Evolutionary conservation across 2,888 invertebrate genomes (phyloP).

Genomic region (Pollenia amentaria): DNA sequence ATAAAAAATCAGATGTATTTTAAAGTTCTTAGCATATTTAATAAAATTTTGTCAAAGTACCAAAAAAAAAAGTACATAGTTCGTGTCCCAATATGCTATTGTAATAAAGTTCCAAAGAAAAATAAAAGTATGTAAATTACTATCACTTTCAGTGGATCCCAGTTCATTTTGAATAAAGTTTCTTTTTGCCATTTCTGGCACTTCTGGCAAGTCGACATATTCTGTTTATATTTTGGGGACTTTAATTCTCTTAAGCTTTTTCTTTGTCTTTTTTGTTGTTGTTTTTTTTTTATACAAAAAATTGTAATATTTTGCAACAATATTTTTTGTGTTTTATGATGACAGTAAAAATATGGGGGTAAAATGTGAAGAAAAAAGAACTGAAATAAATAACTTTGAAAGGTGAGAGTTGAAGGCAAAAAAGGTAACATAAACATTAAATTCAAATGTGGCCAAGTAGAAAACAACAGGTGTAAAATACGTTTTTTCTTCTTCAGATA

Average conservation of each 20-base stretch:
- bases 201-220: neutral
- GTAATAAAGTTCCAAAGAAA: too few species aligned
- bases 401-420: neutral
- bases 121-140: too few species aligned
- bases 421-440: conserved; percentile 34
- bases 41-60: too few species aligned
- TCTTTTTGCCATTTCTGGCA: neutral
- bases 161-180: conserved; percentile 51
- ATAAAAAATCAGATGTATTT: too few species aligned
- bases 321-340: conserved; percentile 36
- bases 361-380: neutral
- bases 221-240: neutral
- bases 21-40: too few species aligned
- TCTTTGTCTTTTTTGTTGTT: too few species aligned
- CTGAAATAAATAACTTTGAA: conserved; percentile 33
- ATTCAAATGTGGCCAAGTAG: conserved; percentile 50
- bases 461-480: conserved; percentile 59
- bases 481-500: neutral
- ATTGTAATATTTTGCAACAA: conserved; percentile 25
- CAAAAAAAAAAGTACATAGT: too few species aligned
- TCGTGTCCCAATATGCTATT: too few species aligned
- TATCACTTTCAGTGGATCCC: too few species aligned
- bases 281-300: too few species aligned
- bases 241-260: conserved; percentile 6
- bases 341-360: neutral